Base-by-base conservation (phyloP, 2,113 vertebrate genomes). In the Marmota flaviventris region DNA sequence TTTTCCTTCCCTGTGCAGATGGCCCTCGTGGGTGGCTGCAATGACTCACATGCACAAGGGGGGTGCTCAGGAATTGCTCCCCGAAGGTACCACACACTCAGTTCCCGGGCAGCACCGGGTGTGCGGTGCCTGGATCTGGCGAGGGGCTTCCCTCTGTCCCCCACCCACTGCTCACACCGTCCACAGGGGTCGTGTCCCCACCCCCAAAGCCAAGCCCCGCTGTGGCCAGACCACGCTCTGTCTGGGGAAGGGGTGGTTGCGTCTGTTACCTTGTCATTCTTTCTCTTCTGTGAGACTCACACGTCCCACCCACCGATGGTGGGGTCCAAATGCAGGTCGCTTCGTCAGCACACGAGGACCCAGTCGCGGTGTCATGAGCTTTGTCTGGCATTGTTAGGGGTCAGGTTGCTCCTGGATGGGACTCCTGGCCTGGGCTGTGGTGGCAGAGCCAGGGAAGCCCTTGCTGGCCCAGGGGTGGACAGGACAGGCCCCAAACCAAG, bases 261-360 rank as follows among this genome's bases (percentile, higher is more conserved):
- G 12, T 2, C 48, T 51, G 48, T 51, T 13, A 13, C 48, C 1
- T 2, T 85, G 1, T 42, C 42, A 22, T 25, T 24, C 4, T 24
- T n/a, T 69, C 27, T 20, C 32, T 39, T 53, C 13, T 1, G 4
- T 10, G 63, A 58, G 12, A 39, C 8, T 65, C 8, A 5, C 18
- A 32, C 0, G 34, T 56, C 5, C 0, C 6, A 0, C 5, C 0
- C 6, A 0, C 12, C 3, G 78, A 5, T 24, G 34, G 34, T 39
- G 39, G 32, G 13, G 18, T 72, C 51, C 42, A 9, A 5, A 29
- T 7, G 8, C 13, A 27, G 17, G 37, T 20, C 29, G 51, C 14
- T 87, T 18, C 61, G 7, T 39, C 37, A 27, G 39, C 70, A 61
- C 9, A 1, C 29, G 51, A 48, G 29, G 61, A 34, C 8, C 63